phyloP scores from a whole-genome alignment of 2,113 vertebrate species.

The Zapus hudsonius region DNA sequence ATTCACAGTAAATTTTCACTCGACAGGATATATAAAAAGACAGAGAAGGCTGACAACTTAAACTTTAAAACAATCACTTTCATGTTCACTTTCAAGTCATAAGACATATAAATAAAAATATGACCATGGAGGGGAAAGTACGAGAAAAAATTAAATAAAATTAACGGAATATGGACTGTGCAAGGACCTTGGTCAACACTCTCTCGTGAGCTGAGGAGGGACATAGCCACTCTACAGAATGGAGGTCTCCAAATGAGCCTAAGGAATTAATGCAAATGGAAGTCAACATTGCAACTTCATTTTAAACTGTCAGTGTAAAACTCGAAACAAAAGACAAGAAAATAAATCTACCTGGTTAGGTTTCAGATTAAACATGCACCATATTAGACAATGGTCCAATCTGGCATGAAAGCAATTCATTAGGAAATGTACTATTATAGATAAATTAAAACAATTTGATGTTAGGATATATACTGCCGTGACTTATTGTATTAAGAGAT shows the following conservation, averaged over 20 bases:
- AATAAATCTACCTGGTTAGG: neutral
- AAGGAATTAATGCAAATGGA: neutral
- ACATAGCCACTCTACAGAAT: neutral
- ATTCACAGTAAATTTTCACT: neutral
- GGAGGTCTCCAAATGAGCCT: neutral
- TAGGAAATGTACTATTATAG: neutral
- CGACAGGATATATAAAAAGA: neutral
- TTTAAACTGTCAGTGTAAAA: neutral
- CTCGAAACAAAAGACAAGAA: neutral
- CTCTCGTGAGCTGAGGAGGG: too few species aligned
- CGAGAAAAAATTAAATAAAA: neutral
- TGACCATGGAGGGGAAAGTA: neutral
- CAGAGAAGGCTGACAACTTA: neutral
- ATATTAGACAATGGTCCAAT: neutral
- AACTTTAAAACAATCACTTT: neutral
- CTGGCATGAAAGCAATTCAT: neutral
- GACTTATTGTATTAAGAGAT: neutral
- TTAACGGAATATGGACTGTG: neutral
- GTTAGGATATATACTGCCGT: neutral
- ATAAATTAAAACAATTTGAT: neutral
- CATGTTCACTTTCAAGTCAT: neutral
- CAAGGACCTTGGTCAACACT: neutral
- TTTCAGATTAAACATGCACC: neutral
- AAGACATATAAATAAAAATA: neutral
- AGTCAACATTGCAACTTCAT: neutral